These are phyloP conservation scores for Oxyruncus cristatus DNA, from an alignment of 2,113 vertebrate genomes.

Conservation along the genomic window DNA sequence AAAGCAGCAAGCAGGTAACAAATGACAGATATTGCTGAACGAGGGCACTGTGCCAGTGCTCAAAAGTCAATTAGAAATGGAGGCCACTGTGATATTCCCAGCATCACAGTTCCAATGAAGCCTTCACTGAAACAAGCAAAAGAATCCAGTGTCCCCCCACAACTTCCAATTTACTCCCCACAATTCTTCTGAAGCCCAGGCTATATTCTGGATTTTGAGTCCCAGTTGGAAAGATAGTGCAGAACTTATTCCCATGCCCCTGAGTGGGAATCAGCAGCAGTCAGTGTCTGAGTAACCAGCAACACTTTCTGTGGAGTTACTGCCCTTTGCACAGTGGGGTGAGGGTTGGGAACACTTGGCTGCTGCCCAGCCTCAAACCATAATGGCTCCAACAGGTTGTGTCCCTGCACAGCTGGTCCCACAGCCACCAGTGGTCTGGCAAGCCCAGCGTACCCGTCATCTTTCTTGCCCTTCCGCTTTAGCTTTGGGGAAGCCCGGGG, in stretches of 20 bases:
- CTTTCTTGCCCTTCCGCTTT: conserved; percentile 89
- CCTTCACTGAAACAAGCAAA: neutral
- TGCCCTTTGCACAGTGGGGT: rapidly evolving
- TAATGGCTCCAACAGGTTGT: neutral
- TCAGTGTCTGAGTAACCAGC: neutral
- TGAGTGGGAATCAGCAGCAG: neutral
- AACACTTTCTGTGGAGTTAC: neutral
- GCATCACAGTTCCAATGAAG: neutral
- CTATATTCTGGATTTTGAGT: neutral
- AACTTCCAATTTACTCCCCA: neutral
- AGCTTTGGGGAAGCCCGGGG: conserved; percentile 90
- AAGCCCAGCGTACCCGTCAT: conserved; percentile 78
- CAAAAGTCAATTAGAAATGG: neutral
- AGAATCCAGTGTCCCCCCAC: neutral
- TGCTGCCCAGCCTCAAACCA: neutral
- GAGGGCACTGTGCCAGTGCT: neutral
- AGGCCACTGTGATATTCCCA: neutral
- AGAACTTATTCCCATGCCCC: neutral
- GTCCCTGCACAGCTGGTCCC: neutral
- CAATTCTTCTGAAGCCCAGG: neutral
- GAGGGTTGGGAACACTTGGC: neutral
- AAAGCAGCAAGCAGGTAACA: neutral
- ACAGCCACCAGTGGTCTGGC: neutral
- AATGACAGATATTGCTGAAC: neutral
- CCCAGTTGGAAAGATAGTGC: neutral